Percentiles rank a stretch among this genome's conserved stretches.
Evolutionary conservation across 2,888 invertebrate genomes (phyloP).

Genomic region (Cryptocheilus praepositus): DNA sequence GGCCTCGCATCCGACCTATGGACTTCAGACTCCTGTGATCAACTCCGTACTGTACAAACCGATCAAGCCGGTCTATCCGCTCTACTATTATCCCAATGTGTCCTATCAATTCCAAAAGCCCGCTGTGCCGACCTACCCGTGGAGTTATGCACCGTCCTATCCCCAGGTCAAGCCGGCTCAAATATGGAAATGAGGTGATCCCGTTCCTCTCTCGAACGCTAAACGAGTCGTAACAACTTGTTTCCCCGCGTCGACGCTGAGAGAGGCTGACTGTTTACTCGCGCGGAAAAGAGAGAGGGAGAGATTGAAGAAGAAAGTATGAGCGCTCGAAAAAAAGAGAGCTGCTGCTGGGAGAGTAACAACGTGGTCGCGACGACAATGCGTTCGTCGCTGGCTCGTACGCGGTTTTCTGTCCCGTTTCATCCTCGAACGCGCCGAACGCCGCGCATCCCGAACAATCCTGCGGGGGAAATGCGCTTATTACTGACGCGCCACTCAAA

Average conservation of each 20-base stretch:
- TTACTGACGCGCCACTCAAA: too few relatives aligned
- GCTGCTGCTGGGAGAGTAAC: constrained; percentile 10
- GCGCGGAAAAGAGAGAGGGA: constrained; percentile 35
- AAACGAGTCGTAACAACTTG: constrained; percentile 10
- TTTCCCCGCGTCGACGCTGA: constrained; percentile 2
- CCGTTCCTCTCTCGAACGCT: constrained; percentile 14
- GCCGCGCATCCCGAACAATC: too few relatives aligned
- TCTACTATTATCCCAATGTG: constrained; percentile 65
- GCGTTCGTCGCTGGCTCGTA: background rate
- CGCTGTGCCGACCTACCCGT: constrained; percentile 55
- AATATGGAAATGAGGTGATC: constrained; percentile 60
- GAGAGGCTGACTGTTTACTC: constrained; percentile 19
- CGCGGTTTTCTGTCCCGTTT: too few relatives aligned
- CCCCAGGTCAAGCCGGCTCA: constrained; percentile 55
- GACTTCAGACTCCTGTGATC: constrained; percentile 52
- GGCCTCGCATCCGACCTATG: constrained; percentile 59
- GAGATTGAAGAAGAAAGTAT: constrained; percentile 36
- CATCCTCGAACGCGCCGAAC: too few relatives aligned
- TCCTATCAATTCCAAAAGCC: constrained; percentile 62
- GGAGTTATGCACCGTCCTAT: constrained; percentile 67
- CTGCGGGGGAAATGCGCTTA: too few relatives aligned
- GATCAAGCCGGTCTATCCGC: constrained; percentile 63
- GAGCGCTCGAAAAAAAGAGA: constrained; percentile 6
- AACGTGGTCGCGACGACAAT: background rate
- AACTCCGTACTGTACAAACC: constrained; percentile 66